phyloP scores from a whole-genome alignment of 1,140 invertebrate species.

The Heterodera schachtii region DNA sequence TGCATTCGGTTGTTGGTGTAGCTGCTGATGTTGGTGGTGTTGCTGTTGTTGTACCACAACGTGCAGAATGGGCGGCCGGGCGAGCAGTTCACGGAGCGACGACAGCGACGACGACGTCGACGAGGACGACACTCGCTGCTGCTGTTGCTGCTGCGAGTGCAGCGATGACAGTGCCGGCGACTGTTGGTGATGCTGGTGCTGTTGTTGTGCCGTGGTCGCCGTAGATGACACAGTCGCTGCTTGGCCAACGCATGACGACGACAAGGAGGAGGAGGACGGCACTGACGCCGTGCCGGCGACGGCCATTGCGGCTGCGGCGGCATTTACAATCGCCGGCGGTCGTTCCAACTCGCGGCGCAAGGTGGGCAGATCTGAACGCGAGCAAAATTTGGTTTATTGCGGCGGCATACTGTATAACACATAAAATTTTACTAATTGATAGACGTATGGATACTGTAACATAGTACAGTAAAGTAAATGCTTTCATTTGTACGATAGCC shows the following conservation, averaged over 20 bases:
- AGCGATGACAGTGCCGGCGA: too few relatives aligned
- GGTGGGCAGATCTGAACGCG: background rate
- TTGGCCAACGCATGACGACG: background rate
- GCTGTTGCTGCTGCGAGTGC: too few relatives aligned
- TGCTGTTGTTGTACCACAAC: background rate
- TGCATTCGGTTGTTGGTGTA: background rate
- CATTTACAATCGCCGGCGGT: background rate
- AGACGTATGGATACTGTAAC: too few relatives aligned
- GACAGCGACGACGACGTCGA: background rate
- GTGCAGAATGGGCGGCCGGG: slow-evolving; percentile 25
- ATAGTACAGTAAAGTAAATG: too few relatives aligned
- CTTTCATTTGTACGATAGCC: too few relatives aligned
- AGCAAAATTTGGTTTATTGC: too few relatives aligned
- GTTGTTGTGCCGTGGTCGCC: background rate
- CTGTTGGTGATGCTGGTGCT: background rate
- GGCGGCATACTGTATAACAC: too few relatives aligned
- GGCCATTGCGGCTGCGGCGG: background rate
- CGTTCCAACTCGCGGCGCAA: slow-evolving; percentile 1
- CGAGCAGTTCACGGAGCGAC: slow-evolving; percentile 32
- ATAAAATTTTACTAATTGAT: too few relatives aligned
- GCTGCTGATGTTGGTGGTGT: background rate
- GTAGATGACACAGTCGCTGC: background rate
- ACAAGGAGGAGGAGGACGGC: background rate
- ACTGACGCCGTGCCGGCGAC: too few relatives aligned
- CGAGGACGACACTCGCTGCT: background rate